Evolutionary conservation across 2,888 invertebrate genomes (phyloP).

Genomic region (Salpingus planirostris): DNA sequence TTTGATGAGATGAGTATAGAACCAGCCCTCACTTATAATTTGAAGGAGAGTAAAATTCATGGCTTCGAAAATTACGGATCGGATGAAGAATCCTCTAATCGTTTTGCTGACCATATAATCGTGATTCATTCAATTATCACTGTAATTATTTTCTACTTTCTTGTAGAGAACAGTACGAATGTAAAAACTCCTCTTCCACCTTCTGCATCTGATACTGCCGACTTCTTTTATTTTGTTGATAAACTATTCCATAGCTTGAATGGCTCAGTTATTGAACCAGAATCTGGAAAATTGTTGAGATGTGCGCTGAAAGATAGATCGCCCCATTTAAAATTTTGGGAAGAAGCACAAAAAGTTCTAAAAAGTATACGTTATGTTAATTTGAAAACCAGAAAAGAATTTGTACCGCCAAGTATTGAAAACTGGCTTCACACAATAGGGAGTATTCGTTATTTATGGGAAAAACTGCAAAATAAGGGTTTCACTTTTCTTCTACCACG

Average conservation of each 20-base stretch:
- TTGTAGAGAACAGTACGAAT: too few species aligned
- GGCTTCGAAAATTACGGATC: not conserved
- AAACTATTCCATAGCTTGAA: conserved; percentile 14
- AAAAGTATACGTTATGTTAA: not conserved
- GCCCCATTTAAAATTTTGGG: conserved; percentile 4
- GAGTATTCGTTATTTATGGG: too few species aligned
- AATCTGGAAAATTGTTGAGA: conserved; percentile 5
- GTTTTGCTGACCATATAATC: too few species aligned
- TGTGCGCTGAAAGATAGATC: conserved; percentile 2
- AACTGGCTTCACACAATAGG: conserved; percentile 1
- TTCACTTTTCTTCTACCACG: too few species aligned
- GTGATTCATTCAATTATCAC: too few species aligned
- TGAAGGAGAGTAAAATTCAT: conserved; percentile 2
- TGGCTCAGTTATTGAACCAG: conserved; percentile 5
- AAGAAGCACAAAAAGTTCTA: conserved; percentile 4
- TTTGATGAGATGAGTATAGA: conserved; percentile 12
- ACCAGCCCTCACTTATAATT: conserved; percentile 1
- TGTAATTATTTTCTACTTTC: too few species aligned
- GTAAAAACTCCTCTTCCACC: too few species aligned
- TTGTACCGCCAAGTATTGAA: conserved; percentile 1
- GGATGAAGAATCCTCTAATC: too few species aligned
- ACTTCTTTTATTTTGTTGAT: conserved; percentile 11
- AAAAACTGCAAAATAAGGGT: too few species aligned
- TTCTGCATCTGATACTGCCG: conserved; percentile 7
- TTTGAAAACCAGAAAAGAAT: too few species aligned